Percentiles rank a stretch among this genome's conserved stretches.
phyloP scores from a whole-genome alignment of 2,888 invertebrate genomes.

The Apoda limacodes region DNA sequence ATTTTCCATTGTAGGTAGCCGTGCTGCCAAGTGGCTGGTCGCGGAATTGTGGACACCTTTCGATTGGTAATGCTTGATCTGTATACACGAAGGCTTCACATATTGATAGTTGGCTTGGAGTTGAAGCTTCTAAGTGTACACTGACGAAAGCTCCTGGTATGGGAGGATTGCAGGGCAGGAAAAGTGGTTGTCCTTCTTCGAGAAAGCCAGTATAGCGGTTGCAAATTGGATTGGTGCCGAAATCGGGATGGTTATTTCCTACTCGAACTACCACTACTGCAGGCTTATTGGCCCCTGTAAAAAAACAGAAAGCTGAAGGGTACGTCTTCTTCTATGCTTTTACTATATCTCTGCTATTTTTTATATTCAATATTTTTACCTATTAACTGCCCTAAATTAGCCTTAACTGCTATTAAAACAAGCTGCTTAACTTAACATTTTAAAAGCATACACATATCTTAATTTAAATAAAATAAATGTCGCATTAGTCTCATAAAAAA shows the following conservation, averaged over 20 bases:
- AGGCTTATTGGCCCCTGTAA: slow-evolving; percentile 77
- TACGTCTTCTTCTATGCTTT: background rate
- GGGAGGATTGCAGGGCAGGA: slow-evolving; percentile 93
- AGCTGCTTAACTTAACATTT: no score
- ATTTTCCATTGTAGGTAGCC: slow-evolving; percentile 94
- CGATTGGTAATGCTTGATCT: slow-evolving; percentile 89
- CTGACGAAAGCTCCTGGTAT: slow-evolving; percentile 96
- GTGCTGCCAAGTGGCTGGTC: slow-evolving; percentile 94
- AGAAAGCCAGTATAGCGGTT: slow-evolving; percentile 88
- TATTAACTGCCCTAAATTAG: no score
- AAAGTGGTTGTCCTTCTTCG: slow-evolving; percentile 91
- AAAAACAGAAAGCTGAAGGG: no score
- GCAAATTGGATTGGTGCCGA: slow-evolving; percentile 92
- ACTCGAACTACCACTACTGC: slow-evolving; percentile 91
- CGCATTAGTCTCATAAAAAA: no score
- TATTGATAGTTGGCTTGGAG: slow-evolving; percentile 83
- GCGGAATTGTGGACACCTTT: slow-evolving; percentile 91
- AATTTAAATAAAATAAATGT: no score
- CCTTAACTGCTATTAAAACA: no score
- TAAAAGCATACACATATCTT: no score
- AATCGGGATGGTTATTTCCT: slow-evolving; percentile 92
- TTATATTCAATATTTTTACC: no score
- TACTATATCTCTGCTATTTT: no score
- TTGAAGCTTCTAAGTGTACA: slow-evolving; percentile 85
- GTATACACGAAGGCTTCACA: slow-evolving; percentile 96